Base-by-base conservation (phyloP, 2,113 vertebrate species). In the Carollia perspicillata region DNA sequence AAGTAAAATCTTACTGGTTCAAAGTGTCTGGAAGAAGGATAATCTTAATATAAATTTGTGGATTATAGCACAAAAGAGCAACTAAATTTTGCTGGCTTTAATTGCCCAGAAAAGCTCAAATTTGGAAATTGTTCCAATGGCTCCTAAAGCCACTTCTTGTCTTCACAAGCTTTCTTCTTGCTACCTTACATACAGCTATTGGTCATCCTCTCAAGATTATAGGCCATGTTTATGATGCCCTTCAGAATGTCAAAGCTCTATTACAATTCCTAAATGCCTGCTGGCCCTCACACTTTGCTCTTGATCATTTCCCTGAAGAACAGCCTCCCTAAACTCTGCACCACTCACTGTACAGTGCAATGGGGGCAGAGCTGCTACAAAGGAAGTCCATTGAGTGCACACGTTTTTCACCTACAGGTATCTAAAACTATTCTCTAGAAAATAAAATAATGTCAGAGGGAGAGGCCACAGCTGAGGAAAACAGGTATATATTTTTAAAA, bases 41-140 rank as follows among this genome's bases (percentile, higher is more conserved):
- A 89, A 80, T 14, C 10, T 75, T 55, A 71, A 72, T 53, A 74
- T 80, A 96, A 60, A 91, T 47, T 33, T 71, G 11, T 84, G 44
- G n/a, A 26, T 75, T 71, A 44, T 16, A 78, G 66, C 14, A 92
- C 13, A 78, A 47, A 44, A 80, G 84, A 79, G 11, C 75, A 93
- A 90, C 66, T 87, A 89, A n/a, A 11, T 33, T 93, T 78, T 87
- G 87, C 63, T 72, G 58, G 12, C 63, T 90, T 96, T 60, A 49
- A 30, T 74, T 94, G 28, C 72, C 35, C 28, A 81, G n/a, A 84
- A 55, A 90, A 84, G 23, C 28, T 92, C 37, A 77, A 90, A 89
- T 92, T 77, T 86, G 33, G 35, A n/a, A 90, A 65, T 20, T 42
- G n/a, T 23, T 12, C 42, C 28, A 72, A 26, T 42, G 58, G 11